Evolutionary conservation across 2,797 vertebrate species (phyloP).

Genomic region (Anomalospiza imberbis): DNA sequence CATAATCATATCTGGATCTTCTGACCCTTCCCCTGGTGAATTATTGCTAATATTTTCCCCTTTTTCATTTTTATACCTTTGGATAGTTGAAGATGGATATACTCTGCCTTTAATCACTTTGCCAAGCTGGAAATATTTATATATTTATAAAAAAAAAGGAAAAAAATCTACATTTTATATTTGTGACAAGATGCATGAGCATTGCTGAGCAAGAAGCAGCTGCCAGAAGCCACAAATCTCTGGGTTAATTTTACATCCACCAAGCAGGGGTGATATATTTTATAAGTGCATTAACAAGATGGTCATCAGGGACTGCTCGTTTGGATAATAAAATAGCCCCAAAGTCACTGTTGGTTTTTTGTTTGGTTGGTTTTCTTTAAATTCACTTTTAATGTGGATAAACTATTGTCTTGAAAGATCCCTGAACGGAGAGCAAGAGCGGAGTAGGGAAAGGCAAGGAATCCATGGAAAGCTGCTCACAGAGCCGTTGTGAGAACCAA

Average conservation of each 20-base stretch:
- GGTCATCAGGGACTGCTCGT: neutral
- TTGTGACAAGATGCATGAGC: slow-evolving; percentile 11
- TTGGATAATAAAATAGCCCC: neutral
- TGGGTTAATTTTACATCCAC: neutral
- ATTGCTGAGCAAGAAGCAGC: neutral
- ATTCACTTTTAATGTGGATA: neutral
- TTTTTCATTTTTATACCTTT: slow-evolving; percentile 21
- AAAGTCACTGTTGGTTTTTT: neutral
- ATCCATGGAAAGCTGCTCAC: neutral
- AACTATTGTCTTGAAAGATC: neutral
- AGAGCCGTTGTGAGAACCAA: neutral
- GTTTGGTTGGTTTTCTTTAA: neutral
- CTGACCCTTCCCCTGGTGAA: neutral
- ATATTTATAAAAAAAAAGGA: neutral
- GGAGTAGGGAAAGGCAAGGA: neutral
- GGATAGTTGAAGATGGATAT: neutral
- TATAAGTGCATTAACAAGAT: neutral
- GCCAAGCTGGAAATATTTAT: slow-evolving; percentile 14
- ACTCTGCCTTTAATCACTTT: slow-evolving; percentile 33
- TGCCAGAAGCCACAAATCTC: slow-evolving; percentile 39
- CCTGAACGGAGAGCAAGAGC: neutral
- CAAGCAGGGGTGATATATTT: neutral
- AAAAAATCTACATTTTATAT: slow-evolving; percentile 28
- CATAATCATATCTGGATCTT: neutral
- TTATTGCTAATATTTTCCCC: neutral